Evolutionary conservation across 2,888 invertebrate species (phyloP), one percentile per base, ranked within the genome.

Genomic region (Drosophila koepferae): DNA sequence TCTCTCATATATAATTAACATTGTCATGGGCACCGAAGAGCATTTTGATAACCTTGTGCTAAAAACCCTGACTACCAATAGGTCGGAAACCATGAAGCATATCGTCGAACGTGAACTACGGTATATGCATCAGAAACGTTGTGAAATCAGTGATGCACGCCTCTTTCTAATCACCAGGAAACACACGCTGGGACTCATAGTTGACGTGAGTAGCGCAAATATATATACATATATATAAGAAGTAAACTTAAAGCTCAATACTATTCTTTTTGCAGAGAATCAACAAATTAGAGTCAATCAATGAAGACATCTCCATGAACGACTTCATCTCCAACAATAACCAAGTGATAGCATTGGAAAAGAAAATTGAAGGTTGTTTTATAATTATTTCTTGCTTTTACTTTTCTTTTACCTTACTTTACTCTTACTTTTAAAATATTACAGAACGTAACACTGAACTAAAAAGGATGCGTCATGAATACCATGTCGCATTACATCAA

Each of bases 281-380:
- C 0, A 55, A 20, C 0, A 71, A 81, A 28, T 72, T 92, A 10
- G 91, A 92, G 59, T 80, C 89, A 46, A 80, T 93, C 3, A 90
- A 90, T 18, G 85, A 91, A 36, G 88, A 87, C 0, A 62, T 92
- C 6, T 74, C 63, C 16, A 86, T 92, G 77, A 72, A 63, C 2
- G 90, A 91, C 55, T 93, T 86, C 59, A 89, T 91, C 7, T 67
- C 74, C 40, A 63, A 92, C 3, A 89, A 92, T 54, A 91, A 91
- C 3, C 90, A 92, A 70, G 86, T 86, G 1, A 74, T 84, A 20
- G 77, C 82, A 12, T 54, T 93, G 31, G 81, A 74, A 9, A 92
- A 92, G 59, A 92, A 92, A 82, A 82, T 92, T 14, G 93, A 92
- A 85, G 92, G 92, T 91, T 56, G 14, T 16, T 34, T 53, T 18